Evolutionary conservation across 1,140 invertebrate genomes (phyloP), one percentile per base, ranked within the genome.

Genomic region (Philopotamus ludificatus): DNA sequence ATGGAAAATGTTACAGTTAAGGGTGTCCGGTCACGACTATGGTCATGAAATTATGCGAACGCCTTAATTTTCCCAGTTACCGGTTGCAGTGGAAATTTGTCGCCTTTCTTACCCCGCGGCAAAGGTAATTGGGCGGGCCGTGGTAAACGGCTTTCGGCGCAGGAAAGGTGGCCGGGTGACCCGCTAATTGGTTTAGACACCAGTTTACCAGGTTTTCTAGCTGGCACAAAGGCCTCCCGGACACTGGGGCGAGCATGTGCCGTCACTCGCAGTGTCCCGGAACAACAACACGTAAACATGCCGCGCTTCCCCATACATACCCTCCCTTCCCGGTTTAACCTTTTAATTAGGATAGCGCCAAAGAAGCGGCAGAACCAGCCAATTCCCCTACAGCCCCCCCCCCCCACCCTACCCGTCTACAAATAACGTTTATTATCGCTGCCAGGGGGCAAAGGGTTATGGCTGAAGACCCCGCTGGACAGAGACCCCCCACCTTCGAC

Each of bases 181-280:
- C 8, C 8, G 45, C 47, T 42, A 53, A 63, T 63, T 51, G 60
- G 60, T 53, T 63, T 53, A 63, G 51, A 64, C 54, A 58, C 44
- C 53, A 51, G 54, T 59, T 67, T 63, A 63, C 64, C 60, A n/a
- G 50, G 22, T 26, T 18, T 21, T n/a, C n/a, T n/a, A n/a, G n/a
- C n/a, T n/a, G n/a, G 15, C 54, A 64, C 66, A 67, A 67, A 67
- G 66, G 58, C 22, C 65, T 55, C n/a, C n/a, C n/a, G 55, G 66
- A 59, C 61, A 41, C 22, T 44, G 54, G 21, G 18, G 7, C n/a
- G n/a, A n/a, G 34, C n/a, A 41, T 53, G 50, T 53, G 49, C 22
- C 66, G 66, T 60, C 60, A 60, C 18, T n/a, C 10, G 22, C 54
- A 60, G 61, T 16, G n/a, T n/a, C n/a, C n/a, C n/a, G n/a, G n/a